Base-by-base conservation (phyloP, 2,797 vertebrate species). In the Neomorphus geoffroyi region DNA sequence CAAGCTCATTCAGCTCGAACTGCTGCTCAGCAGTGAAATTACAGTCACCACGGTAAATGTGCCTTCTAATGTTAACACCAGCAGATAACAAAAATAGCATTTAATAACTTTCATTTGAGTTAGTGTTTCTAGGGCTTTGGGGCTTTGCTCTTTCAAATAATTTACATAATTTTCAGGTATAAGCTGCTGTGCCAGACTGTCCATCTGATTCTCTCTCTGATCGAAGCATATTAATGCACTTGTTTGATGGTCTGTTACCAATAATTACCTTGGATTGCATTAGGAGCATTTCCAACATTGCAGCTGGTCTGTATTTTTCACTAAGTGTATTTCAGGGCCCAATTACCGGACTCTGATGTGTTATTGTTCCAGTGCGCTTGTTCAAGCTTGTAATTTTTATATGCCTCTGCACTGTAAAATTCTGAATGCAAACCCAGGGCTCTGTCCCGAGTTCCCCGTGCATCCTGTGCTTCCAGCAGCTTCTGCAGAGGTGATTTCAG, bases 31-130 rank as follows among this genome's bases (percentile, higher is more conserved):
- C 86, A 56, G 90, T 48, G 41, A 84, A 96, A 95, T 96, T 94
- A 80, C 11, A 83, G 93, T 72, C 27, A 10, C 45, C 7, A 48
- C 19, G 3, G 91, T 83, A 95, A 96, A 96, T 90, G 84, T 90
- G 60, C 79, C 86, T 86, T 96, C 77, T 86, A 65, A 81, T 92
- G 92, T 90, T 95, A 93, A 85, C 94, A 92, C 85, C 57, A 92
- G 78, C 88, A 74, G 88, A 90, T 93, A 92, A 82, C 91, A 90
- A 93, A 95, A 95, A 95, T 90, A 94, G 95, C 96, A 85, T 95
- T 96, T 94, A 97, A 97, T 96, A 96, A 96, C 93, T 96, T 96
- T 96, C 95, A 97, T 97, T 96, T 95, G 93, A 95, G 92, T 93
- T 92, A 96, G 86, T 95, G 95, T 94, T 97, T 95, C 88, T 86